These are phyloP conservation scores for Cyrtonyx montezumae DNA, from an alignment of 2,113 vertebrate species.

Conservation along the genomic window DNA sequence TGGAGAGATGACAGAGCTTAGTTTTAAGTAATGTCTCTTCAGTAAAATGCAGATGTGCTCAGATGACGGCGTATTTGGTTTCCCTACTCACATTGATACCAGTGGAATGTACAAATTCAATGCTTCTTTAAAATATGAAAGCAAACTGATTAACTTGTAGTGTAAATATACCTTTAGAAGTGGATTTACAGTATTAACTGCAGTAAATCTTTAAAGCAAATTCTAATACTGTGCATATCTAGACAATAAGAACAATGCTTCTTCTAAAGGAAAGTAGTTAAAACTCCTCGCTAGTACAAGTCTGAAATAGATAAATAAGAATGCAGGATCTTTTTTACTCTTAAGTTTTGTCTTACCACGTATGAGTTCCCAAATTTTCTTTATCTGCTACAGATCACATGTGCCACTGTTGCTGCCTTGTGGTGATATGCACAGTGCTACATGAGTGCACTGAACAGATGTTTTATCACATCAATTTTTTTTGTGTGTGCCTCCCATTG, in stretches of 20 bases:
- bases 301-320: conserved; percentile 60
- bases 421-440: conserved; percentile 72
- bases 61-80: background rate
- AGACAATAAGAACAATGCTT: background rate
- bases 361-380: conserved; percentile 87
- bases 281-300: conserved; percentile 37
- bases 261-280: background rate
- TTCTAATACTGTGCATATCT: background rate
- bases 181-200: background rate
- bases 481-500: conserved; percentile 83
- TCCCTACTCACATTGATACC: background rate
- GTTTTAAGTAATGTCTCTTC: background rate
- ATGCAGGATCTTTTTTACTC: conserved; percentile 55
- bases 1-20: background rate
- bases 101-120: background rate
- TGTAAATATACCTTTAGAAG: background rate
- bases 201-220: background rate
- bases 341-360: conserved; percentile 78
- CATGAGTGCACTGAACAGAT: conserved; percentile 89
- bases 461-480: conserved; percentile 73
- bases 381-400: conserved; percentile 85
- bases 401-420: conserved; percentile 72
- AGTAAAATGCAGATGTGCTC: background rate
- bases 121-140: background rate
- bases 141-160: background rate